These are phyloP conservation scores for Taxidea taxus DNA, from an alignment of 2,113 vertebrate genomes.

Conservation along the genomic window DNA sequence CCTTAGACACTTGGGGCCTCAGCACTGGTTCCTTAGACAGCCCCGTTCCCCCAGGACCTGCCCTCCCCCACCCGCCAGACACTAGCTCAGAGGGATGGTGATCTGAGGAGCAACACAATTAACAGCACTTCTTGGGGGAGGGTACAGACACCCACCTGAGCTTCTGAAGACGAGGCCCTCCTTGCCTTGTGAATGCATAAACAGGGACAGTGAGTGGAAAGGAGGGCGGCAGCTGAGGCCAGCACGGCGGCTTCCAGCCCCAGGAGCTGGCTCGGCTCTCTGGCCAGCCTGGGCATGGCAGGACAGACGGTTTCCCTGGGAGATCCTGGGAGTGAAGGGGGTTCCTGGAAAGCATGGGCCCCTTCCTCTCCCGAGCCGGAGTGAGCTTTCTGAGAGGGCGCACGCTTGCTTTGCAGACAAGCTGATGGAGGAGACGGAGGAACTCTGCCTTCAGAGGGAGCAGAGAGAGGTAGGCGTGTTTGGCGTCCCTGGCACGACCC, in stretches of 20 bases:
- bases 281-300: background rate
- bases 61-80: background rate
- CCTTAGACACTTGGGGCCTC: background rate
- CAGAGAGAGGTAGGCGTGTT: conserved; percentile 89
- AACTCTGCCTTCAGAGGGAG: conserved; percentile 93
- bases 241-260: background rate
- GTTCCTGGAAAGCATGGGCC: no score
- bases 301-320: background rate
- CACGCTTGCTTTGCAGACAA: conserved; percentile 89
- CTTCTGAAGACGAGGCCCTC: background rate
- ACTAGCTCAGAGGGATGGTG: background rate
- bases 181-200: background rate
- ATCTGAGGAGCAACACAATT: background rate
- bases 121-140: background rate
- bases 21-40: background rate
- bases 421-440: conserved; percentile 98
- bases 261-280: background rate
- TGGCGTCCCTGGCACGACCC: accelerated
- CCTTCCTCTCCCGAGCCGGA: background rate
- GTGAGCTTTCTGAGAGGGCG: background rate
- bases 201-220: background rate
- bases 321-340: background rate
- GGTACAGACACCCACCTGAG: background rate
- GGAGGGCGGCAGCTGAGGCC: background rate
- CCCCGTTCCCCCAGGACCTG: background rate